Evolutionary conservation across 2,888 invertebrate genomes (phyloP), one percentile per base, ranked within the genome.

Genomic region (Alviniconcha strummeri): DNA sequence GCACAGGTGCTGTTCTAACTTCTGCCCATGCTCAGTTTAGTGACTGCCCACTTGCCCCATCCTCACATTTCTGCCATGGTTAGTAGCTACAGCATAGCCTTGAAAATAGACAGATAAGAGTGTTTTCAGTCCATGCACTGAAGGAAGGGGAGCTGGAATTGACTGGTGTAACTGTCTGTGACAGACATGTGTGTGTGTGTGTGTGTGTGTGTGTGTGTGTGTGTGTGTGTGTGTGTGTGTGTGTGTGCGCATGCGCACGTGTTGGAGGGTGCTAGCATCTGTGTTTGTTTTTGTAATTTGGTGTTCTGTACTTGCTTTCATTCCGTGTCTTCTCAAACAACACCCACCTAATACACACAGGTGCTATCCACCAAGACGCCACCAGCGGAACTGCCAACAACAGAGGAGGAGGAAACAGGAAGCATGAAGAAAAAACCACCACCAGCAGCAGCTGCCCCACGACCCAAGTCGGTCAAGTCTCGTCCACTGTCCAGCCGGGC

Each of bases 401-500:
- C 60, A 7, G 75, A 67, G 56, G 78, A 67, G 36, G 56, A 19
- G 77, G 71, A 69, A 15, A 9, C 69, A 15, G n/a, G 64, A 6
- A 19, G 11, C 15, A 13, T 52, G 11, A 60, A n/a, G 57, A 80
- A 67, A 64, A 55, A 72, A 15, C 72, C 74, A 7, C 75, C 83
- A 1, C 57, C 56, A 7, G 72, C 77, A 3, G 52, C 54, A 11
- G 15, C 71, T 17, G 60, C 54, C 60, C 17, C 71, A 9, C 52
- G 84, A 76, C 81, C 84, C 52, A 85, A 77, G 52, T 86, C 89
- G 55, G 82, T 75, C 17, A 86, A 84, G 56, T 85, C 88, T 11
- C 86, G 88, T 8, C 87, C 88, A 11, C 54, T 82, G 36, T 87
- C 88, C 36, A 84, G 84, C 84, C 64, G 82, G 79, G 67, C 76